Conservation (phyloP, 2,113 vertebrate species). For the Aphyosemion australe region DNA sequence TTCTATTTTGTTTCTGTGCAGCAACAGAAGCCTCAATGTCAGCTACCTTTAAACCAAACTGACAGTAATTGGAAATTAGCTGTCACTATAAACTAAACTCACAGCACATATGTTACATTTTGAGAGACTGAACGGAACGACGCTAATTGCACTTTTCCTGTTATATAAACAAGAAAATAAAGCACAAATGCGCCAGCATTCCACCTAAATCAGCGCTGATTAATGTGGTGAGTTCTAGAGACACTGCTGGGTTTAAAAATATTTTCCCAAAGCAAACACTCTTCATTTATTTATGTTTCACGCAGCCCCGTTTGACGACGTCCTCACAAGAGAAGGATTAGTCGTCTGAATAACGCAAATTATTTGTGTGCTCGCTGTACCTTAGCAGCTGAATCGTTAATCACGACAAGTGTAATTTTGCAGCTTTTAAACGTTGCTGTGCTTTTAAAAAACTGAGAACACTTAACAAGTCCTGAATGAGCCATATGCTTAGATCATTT, state of each 20-base stretch:
- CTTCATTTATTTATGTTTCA: slow-evolving; percentile 50
- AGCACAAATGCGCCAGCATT: slow-evolving; percentile 47
- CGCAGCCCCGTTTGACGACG: slow-evolving; percentile 32
- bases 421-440: slow-evolving; percentile 33
- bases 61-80: slow-evolving; percentile 45
- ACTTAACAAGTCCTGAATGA: slow-evolving; percentile 24
- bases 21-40: slow-evolving; percentile 18
- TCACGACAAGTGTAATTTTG: slow-evolving; percentile 44
- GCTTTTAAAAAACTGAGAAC: slow-evolving; percentile 25
- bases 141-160: slow-evolving; percentile 33
- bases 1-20: slow-evolving; percentile 10
- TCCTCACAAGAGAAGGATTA: slow-evolving; percentile 48
- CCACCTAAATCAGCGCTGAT: slow-evolving; percentile 55
- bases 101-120: slow-evolving; percentile 33
- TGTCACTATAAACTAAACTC: slow-evolving; percentile 35
- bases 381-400: slow-evolving; percentile 54
- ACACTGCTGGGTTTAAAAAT: slow-evolving; percentile 39
- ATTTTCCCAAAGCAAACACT: slow-evolving; percentile 45
- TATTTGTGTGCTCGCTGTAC: slow-evolving; percentile 43
- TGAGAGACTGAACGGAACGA: slow-evolving; percentile 29
- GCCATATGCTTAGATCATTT: slow-evolving; percentile 32
- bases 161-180: slow-evolving; percentile 42
- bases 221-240: slow-evolving; percentile 22
- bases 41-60: slow-evolving; percentile 17
- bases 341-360: slow-evolving; percentile 47